Percentiles rank a stretch among this genome's conserved stretches.
phyloP scores from a whole-genome alignment of 1,140 invertebrate genomes.

The Lordiphosa stackelbergi region DNA sequence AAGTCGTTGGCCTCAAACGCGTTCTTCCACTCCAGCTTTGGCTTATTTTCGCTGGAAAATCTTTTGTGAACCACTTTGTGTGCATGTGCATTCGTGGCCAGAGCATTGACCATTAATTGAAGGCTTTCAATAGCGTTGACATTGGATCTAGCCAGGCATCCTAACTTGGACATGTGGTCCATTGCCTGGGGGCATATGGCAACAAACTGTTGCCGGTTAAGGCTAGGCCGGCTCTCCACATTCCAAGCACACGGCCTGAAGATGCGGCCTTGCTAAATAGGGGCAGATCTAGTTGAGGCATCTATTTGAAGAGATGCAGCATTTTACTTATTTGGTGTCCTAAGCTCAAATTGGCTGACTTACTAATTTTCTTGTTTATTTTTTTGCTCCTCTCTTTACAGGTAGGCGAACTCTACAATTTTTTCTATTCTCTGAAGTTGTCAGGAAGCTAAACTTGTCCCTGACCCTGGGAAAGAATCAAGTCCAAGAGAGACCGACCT shows the following conservation, averaged over 20 bases:
- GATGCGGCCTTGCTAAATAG: constrained; percentile 42
- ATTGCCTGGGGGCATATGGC: constrained; percentile 42
- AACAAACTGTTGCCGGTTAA: constrained; percentile 5
- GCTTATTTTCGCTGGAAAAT: constrained; percentile 65
- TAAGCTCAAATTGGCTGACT: no score
- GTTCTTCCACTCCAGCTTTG: constrained; percentile 35
- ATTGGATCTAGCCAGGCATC: constrained; percentile 47
- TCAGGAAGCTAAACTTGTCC: no score
- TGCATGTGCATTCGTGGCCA: background rate
- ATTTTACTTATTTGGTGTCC: no score
- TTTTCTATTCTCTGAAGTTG: no score
- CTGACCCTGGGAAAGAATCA: no score
- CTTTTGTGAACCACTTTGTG: constrained; percentile 53
- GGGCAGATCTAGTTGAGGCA: constrained; percentile 4
- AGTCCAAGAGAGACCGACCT: no score
- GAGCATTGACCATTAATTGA: constrained; percentile 67
- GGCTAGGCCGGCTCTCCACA: constrained; percentile 10
- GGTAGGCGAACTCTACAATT: no score
- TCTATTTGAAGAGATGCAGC: no score
- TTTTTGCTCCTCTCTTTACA: no score
- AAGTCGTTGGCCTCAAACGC: constrained; percentile 44
- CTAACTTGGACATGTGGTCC: constrained; percentile 29
- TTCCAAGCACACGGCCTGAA: constrained; percentile 26
- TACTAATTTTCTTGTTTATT: background rate
- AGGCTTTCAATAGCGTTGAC: constrained; percentile 59